A percentile compares a stretch with the other conserved stretches of the same genome.
Evolutionary conservation across 2,888 invertebrate genomes (phyloP).

Genomic region (Nemotelus pantherinus): DNA sequence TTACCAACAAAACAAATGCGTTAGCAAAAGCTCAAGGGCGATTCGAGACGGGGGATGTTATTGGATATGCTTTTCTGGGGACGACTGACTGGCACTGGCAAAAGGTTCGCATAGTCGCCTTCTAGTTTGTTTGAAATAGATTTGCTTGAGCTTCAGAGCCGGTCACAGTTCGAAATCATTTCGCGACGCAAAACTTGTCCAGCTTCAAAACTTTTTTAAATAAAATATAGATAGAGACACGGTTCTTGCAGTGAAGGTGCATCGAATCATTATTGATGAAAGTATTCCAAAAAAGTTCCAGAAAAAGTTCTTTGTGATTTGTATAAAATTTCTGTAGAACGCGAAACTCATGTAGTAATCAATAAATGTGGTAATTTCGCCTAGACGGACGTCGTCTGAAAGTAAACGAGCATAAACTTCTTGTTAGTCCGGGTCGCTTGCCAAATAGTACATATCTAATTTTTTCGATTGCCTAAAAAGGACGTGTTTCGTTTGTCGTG

Average conservation of each 20-base stretch:
- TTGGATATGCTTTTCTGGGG: conserved; percentile 11
- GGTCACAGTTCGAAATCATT: conserved; percentile 29
- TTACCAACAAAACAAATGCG: not conserved
- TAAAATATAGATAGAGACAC: not conserved
- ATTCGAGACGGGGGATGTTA: not conserved
- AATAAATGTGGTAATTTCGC: conserved; percentile 6
- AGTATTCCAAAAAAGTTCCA: no score
- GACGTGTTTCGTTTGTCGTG: no score
- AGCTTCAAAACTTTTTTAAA: not conserved
- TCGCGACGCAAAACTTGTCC: not conserved
- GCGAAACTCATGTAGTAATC: not conserved
- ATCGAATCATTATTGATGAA: no score
- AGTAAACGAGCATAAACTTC: no score
- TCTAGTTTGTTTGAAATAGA: conserved; percentile 26
- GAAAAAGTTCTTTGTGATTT: no score
- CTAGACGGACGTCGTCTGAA: no score
- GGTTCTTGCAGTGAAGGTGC: no score
- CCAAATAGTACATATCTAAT: not conserved
- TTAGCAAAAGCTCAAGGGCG: conserved; percentile 28
- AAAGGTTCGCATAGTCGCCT: not conserved
- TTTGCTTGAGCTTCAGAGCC: conserved; percentile 31
- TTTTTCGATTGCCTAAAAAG: not conserved
- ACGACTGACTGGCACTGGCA: not conserved
- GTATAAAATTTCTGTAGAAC: no score
- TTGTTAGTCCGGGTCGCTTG: not conserved